phyloP scores from a whole-genome alignment of 1,140 invertebrate genomes.

The Musca vetustissima region DNA sequence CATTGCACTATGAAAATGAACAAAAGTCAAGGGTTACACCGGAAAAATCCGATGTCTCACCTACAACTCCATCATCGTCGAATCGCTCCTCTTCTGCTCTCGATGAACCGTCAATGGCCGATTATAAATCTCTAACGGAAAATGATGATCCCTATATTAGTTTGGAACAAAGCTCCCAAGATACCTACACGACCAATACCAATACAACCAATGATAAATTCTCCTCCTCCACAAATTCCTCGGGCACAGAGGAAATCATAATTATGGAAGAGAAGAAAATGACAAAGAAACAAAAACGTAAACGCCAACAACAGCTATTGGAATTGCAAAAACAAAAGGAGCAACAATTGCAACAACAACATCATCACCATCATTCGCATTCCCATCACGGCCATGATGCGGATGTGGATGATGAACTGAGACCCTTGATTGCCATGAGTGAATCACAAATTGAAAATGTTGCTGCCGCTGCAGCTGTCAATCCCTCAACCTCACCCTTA shows the following conservation, averaged over 20 bases:
- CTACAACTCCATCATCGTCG: background rate
- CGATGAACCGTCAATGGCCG: constrained; percentile 3
- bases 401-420: constrained; percentile 37
- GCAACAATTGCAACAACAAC: constrained; percentile 22
- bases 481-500: background rate
- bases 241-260: constrained; percentile 47
- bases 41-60: constrained; percentile 5
- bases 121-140: constrained; percentile 29
- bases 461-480: background rate
- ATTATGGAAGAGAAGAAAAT: constrained; percentile 47
- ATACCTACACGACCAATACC: constrained; percentile 22
- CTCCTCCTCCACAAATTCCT: constrained; percentile 44
- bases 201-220: constrained; percentile 33
- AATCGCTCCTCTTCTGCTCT: constrained; percentile 4
- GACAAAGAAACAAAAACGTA: constrained; percentile 48
- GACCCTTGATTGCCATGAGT: constrained; percentile 38
- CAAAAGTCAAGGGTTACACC: constrained; percentile 25
- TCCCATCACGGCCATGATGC: constrained; percentile 37
- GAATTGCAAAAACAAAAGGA: constrained; percentile 33
- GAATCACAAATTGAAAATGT: constrained; percentile 40
- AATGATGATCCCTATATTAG: constrained; percentile 30
- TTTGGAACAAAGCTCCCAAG: constrained; percentile 29
- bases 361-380: constrained; percentile 18
- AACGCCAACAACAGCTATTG: constrained; percentile 32
- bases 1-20: constrained; percentile 49